Conservation (phyloP, 2,888 invertebrate species). For the Malacosoma neustria region DNA sequence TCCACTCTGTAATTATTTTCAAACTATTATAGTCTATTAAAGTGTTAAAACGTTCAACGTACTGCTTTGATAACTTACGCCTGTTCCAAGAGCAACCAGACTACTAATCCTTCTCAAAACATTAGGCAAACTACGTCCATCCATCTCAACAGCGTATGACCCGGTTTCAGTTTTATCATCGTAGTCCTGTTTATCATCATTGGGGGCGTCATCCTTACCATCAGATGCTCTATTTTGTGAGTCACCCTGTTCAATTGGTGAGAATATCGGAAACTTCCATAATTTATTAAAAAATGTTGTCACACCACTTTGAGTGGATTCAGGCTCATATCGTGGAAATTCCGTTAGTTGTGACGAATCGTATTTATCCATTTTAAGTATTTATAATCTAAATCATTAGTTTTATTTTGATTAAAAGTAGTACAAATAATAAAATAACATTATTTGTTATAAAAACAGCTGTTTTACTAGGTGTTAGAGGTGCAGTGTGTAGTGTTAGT, state of each 20-base stretch:
- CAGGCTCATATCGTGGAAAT: constrained; percentile 79
- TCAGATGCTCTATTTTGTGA: constrained; percentile 29
- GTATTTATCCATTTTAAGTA: constrained; percentile 51
- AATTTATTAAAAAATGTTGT: constrained; percentile 84
- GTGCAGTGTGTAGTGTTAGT: no score
- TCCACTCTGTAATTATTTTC: constrained; percentile 64
- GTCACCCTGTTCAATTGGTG: constrained; percentile 42
- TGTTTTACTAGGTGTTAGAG: no score
- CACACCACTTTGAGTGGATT: constrained; percentile 82
- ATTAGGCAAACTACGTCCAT: constrained; percentile 88
- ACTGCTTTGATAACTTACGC: constrained; percentile 81
- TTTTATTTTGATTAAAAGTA: background rate
- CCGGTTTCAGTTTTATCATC: constrained; percentile 48
- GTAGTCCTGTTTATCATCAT: constrained; percentile 32
- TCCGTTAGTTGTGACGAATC: constrained; percentile 63
- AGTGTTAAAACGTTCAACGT: background rate
- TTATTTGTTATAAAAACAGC: no score
- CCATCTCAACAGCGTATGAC: constrained; percentile 72
- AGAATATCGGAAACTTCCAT: constrained; percentile 80
- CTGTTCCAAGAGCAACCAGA: constrained; percentile 86
- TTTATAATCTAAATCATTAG: constrained; percentile 11
- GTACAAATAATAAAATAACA: no score
- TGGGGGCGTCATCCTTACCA: constrained; percentile 22
- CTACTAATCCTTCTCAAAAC: constrained; percentile 91
- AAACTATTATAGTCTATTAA: constrained; percentile 7